These are phyloP conservation scores for Phytoseiulus persimilis DNA, from an alignment of 2,888 invertebrate genomes.

Conservation along the genomic window DNA sequence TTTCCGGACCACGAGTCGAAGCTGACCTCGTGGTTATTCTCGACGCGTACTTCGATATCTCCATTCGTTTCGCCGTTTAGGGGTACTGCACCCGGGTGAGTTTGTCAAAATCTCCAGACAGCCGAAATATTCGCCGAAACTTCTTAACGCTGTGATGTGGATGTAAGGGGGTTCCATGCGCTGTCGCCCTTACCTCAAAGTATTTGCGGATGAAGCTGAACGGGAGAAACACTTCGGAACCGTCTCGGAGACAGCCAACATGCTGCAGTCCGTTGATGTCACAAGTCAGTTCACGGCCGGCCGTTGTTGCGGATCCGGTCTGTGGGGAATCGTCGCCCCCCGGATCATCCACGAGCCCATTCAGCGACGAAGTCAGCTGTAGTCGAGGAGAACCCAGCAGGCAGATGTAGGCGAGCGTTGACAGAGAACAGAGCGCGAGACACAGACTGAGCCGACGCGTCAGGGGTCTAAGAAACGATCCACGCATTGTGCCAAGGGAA, in stretches of 20 bases:
- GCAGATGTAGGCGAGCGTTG: conserved; percentile 25
- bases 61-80: too few relatives aligned
- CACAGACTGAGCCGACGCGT: conserved; percentile 22
- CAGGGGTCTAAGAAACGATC: conserved; percentile 29
- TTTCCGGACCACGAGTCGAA: too few relatives aligned
- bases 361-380: conserved; percentile 25
- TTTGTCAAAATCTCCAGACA: too few relatives aligned
- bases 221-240: conserved; percentile 75
- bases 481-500: not conserved
- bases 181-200: conserved; percentile 64
- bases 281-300: conserved; percentile 54
- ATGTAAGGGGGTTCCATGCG: not conserved
- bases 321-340: conserved; percentile 10
- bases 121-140: too few relatives aligned
- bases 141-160: not conserved
- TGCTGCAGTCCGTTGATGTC: conserved; percentile 77
- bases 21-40: too few relatives aligned
- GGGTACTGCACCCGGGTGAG: too few relatives aligned
- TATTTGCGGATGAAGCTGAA: conserved; percentile 86
- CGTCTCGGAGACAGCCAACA: conserved; percentile 67
- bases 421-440: conserved; percentile 13
- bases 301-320: not conserved
- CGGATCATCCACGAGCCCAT: conserved; percentile 20
- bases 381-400: conserved; percentile 12
- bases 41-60: too few relatives aligned